phyloP scores from a whole-genome alignment of 2,797 vertebrate genomes.

The Remorina albescens region DNA sequence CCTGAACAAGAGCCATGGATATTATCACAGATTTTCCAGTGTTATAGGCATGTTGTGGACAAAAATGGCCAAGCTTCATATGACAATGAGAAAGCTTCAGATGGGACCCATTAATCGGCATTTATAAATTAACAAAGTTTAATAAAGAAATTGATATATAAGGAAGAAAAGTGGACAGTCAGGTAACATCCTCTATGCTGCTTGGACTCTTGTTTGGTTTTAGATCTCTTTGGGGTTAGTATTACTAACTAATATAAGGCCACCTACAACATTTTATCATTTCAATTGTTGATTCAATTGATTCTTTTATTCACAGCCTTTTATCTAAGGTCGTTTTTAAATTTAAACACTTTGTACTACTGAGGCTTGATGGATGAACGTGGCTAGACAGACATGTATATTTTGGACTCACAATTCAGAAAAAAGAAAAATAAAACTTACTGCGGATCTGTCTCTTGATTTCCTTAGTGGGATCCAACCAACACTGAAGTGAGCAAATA shows the following conservation, averaged over 20 bases:
- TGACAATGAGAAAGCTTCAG: not conserved
- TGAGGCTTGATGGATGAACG: not conserved
- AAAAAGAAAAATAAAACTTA: constrained; percentile 82
- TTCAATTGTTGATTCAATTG: constrained; percentile 25
- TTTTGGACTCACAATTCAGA: not conserved
- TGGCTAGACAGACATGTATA: not conserved
- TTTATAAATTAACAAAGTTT: constrained; percentile 32
- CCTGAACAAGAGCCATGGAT: not conserved
- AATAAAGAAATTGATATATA: constrained; percentile 63
- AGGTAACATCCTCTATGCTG: constrained; percentile 15
- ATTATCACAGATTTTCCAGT: not conserved
- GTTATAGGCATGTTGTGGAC: not conserved
- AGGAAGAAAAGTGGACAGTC: constrained; percentile 58
- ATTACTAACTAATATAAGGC: too few species aligned
- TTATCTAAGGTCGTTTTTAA: not conserved
- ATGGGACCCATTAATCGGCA: not conserved
- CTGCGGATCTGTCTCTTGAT: constrained; percentile 96
- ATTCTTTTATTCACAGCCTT: constrained; percentile 34
- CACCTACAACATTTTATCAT: constrained; percentile 13
- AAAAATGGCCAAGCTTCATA: constrained; percentile 4
- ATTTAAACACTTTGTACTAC: not conserved
- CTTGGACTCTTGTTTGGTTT: constrained; percentile 44
- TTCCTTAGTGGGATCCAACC: constrained; percentile 95
- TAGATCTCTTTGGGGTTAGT: constrained; percentile 56
- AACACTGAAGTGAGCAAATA: constrained; percentile 84